Evolutionary conservation across 2,113 vertebrate genomes (phyloP).

Genomic region (Elephas maximus): DNA sequence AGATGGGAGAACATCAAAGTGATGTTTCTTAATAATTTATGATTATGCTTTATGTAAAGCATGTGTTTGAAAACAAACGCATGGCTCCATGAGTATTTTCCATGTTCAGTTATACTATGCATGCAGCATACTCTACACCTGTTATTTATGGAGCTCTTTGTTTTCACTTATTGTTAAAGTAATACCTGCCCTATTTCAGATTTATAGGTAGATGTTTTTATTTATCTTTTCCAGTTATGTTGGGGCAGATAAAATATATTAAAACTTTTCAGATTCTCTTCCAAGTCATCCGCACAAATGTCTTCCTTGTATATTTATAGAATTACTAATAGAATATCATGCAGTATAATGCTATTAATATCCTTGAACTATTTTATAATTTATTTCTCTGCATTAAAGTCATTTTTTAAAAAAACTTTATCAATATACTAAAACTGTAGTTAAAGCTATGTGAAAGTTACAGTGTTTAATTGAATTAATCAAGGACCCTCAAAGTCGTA

Average conservation of each 20-base stretch:
- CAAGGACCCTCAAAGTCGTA: not conserved
- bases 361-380: not conserved
- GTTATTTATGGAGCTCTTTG: not conserved
- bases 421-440: slow-evolving; percentile 41
- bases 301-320: not conserved
- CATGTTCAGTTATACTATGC: not conserved
- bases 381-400: slow-evolving; percentile 22
- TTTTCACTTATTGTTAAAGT: not conserved
- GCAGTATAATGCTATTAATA: not conserved
- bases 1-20: not conserved
- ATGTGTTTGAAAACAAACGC: slow-evolving; percentile 4
- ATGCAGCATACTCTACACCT: not conserved
- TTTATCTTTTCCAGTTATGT: not conserved
- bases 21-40: not conserved
- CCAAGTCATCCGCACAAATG: not conserved
- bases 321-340: not conserved
- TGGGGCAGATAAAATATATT: not conserved
- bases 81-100: not conserved
- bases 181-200: not conserved
- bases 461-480: slow-evolving; percentile 69
- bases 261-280: not conserved
- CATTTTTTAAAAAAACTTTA: not conserved
- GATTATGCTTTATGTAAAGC: not conserved
- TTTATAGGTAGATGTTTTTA: not conserved
- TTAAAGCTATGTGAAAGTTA: slow-evolving; percentile 18